Evolutionary conservation across 2,888 invertebrate species (phyloP).

Genomic region (Pterostichus niger): DNA sequence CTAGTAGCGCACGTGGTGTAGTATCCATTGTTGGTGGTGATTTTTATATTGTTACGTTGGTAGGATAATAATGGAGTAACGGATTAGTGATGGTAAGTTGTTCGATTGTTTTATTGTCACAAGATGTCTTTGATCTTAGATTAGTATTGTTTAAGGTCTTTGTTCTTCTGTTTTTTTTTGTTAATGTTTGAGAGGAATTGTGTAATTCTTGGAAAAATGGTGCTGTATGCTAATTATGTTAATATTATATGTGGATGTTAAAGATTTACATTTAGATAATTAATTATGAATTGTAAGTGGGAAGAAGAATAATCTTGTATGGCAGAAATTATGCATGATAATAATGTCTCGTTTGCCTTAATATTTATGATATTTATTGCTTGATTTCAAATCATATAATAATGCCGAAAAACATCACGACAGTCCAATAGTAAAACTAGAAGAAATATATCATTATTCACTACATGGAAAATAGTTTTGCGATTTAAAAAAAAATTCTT

Average conservation of each 20-base stretch:
- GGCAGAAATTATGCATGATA: slow-evolving; percentile 3
- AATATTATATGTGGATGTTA: slow-evolving; percentile 16
- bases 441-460: no score
- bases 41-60: slow-evolving; percentile 21
- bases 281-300: slow-evolving; percentile 26
- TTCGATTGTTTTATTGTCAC: slow-evolving; percentile 42
- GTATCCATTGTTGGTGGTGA: slow-evolving; percentile 28
- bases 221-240: slow-evolving; percentile 29
- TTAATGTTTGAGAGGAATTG: slow-evolving; percentile 4
- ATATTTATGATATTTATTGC: no score
- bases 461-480: no score
- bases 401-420: no score
- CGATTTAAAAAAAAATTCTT: no score
- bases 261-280: slow-evolving; percentile 32
- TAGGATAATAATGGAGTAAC: slow-evolving; percentile 49
- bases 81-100: slow-evolving; percentile 19
- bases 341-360: not conserved
- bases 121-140: slow-evolving; percentile 38
- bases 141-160: slow-evolving; percentile 17
- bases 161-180: slow-evolving; percentile 23
- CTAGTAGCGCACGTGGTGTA: slow-evolving; percentile 40
- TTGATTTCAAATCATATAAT: no score
- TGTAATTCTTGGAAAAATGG: slow-evolving; percentile 29
- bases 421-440: no score
- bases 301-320: slow-evolving; percentile 31